Evolutionary conservation across 2,797 vertebrate genomes (phyloP).

Genomic region (Stomatorhinus walkeri): DNA sequence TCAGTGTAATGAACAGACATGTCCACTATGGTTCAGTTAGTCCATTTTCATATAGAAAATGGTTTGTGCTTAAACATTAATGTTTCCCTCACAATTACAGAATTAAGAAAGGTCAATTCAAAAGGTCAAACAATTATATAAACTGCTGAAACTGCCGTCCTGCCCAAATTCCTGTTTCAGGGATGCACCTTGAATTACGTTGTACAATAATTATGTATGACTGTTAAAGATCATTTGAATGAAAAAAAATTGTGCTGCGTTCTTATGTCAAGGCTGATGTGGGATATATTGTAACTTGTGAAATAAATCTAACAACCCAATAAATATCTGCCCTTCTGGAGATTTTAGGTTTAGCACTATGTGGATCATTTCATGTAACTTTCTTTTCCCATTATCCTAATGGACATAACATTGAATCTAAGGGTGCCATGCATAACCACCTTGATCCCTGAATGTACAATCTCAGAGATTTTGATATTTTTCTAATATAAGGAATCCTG

Average conservation of each 20-base stretch:
- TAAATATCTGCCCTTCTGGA: neutral
- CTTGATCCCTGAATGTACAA: neutral
- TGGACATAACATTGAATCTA: neutral
- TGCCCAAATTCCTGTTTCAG: neutral
- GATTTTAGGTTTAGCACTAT: neutral
- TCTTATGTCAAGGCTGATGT: neutral
- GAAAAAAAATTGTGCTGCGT: neutral
- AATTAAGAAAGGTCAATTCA: neutral
- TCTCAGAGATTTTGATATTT: neutral
- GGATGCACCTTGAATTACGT: neutral
- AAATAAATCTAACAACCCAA: neutral
- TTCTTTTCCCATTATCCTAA: neutral
- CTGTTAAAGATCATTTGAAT: neutral
- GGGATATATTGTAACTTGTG: neutral
- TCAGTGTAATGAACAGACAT: neutral
- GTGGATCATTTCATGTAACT: neutral
- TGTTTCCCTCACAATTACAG: neutral
- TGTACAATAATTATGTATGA: neutral
- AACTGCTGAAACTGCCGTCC: neutral
- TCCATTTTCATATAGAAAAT: neutral
- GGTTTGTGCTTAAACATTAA: neutral
- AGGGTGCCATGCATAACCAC: neutral
- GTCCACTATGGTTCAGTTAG: neutral
- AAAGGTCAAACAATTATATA: neutral
- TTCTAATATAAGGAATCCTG: neutral